phyloP scores from a whole-genome alignment of 2,888 invertebrate genomes.

The Onthophagus sagittarius region DNA sequence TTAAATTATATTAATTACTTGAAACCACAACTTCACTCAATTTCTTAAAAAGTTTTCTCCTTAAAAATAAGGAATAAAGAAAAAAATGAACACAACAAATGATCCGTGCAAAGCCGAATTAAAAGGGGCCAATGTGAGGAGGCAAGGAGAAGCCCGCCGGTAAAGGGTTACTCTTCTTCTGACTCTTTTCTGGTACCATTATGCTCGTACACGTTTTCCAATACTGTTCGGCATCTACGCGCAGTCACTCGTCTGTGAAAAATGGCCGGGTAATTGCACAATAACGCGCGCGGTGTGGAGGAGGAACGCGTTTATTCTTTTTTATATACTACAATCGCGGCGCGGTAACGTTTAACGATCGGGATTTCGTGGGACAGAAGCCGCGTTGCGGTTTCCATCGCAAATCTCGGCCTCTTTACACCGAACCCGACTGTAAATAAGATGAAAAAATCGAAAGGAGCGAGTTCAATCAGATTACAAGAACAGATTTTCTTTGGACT shows the following conservation, averaged over 20 bases:
- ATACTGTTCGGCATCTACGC: conserved; percentile 15
- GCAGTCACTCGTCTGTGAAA: conserved; percentile 20
- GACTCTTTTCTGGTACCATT: conserved; percentile 12
- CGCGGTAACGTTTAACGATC: neutral
- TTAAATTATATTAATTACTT: no score
- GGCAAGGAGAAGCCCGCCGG: neutral
- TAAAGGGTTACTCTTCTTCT: no score
- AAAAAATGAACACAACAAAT: neutral
- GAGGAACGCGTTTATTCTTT: neutral
- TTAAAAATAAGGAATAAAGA: no score
- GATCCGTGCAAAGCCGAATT: neutral
- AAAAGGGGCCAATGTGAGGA: neutral
- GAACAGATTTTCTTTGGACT: neutral
- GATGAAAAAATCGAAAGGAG: neutral
- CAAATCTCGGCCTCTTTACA: neutral
- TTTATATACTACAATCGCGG: neutral
- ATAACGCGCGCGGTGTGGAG: conserved; percentile 7
- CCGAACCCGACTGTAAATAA: neutral
- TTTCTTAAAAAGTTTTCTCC: no score
- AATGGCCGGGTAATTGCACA: conserved; percentile 15
- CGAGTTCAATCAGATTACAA: neutral
- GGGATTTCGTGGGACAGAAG: conserved; percentile 1
- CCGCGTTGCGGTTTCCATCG: neutral
- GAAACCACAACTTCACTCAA: no score
- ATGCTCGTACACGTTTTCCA: conserved; percentile 21